Conservation (phyloP, 2,797 vertebrate genomes). For the Myoxocephalus aenaeus region DNA sequence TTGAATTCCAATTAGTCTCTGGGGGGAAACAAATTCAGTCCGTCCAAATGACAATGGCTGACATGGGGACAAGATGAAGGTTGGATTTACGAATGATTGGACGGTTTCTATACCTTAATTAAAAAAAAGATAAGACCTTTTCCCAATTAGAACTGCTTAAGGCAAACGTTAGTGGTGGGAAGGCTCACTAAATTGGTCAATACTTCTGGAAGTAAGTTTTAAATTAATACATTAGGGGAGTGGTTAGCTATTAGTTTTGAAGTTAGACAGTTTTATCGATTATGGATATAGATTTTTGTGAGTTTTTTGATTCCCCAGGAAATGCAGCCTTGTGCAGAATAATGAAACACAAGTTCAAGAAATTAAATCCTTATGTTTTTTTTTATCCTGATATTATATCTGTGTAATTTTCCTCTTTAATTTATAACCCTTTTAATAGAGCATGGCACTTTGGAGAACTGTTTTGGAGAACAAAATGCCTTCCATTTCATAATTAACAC, state of each 20-base stretch:
- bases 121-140: background rate
- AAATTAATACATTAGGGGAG: background rate
- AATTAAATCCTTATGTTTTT: background rate
- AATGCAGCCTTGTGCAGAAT: background rate
- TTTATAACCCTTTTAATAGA: background rate
- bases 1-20: background rate
- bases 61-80: background rate
- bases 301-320: background rate
- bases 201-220: background rate
- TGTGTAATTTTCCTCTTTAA: background rate
- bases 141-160: background rate
- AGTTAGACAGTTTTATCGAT: background rate
- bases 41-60: background rate
- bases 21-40: background rate
- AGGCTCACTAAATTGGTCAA: slow-evolving; percentile 10
- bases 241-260: background rate
- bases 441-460: background rate
- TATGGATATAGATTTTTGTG: background rate
- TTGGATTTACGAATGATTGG: background rate
- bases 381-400: too few relatives aligned
- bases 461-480: background rate
- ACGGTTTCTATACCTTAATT: slow-evolving; percentile 9
- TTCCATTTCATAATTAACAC: slow-evolving; percentile 12
- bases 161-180: background rate
- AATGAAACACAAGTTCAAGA: background rate